Evolutionary conservation across 2,113 vertebrate genomes (phyloP), one percentile per base, ranked within the genome.

Genomic region (Pterocles gutturalis): DNA sequence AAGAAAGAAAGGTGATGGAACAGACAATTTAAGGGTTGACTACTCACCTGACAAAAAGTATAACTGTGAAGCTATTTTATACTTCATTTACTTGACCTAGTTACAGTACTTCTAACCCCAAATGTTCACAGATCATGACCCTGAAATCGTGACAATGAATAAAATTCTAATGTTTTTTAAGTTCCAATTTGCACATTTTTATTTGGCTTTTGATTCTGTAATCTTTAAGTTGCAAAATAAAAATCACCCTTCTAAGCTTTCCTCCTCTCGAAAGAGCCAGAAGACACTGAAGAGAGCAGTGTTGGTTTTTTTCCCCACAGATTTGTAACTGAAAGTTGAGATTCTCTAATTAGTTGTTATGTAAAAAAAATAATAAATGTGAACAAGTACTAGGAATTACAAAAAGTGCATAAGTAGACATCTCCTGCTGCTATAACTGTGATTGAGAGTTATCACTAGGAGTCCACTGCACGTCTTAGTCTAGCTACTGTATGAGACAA

Each of bases 31-130:
- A 94, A 87, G 36, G 49, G 53, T 84, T 95, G 88, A 80, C 91
- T 89, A 96, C 60, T 90, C 73, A 96, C 77, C 94, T 94, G 83
- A 91, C 80, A 83, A 51, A 95, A 97, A 91, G 28, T 87, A 17
- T 82, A 87, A 93, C 62, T 85, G 31, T 89, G 89, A 91, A 96
- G 54, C 48, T 96, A 92, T 90, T 96, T 96, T 93, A 95, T 96
- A 95, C 75, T 86, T 95, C 67, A 93, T 95, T 96, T 96, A 77
- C 64, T 70, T 91, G 67, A 96, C 61, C 87, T 83, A 87, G 49
- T 69, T 92, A 67, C 10, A 43, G 41, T 49, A 55, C 25, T 91
- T 80, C 67, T 64, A 87, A 87, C 33, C 51, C 61, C 78, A 87
- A 73, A 75, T 34, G 28, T 65, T 80, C 67, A 79, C 21, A 80